Percentiles rank a stretch among this genome's conserved stretches.
Evolutionary conservation across 2,888 invertebrate species (phyloP).

Genomic region (Dromius quadrimaculatus): DNA sequence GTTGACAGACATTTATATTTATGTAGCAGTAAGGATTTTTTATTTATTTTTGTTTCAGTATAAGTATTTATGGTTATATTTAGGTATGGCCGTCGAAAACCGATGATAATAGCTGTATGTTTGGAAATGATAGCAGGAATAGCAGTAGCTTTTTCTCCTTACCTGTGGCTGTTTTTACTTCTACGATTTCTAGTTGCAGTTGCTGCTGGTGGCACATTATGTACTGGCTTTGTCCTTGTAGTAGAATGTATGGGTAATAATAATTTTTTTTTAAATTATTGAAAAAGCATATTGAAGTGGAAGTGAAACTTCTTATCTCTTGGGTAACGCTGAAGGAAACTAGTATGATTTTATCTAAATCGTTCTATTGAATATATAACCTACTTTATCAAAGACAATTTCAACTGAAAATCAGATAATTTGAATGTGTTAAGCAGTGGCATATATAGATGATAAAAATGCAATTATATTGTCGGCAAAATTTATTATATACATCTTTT

Average conservation of each 20-base stretch:
- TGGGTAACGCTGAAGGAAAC: too few species aligned
- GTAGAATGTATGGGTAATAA: constrained; percentile 68
- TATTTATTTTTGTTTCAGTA: too few species aligned
- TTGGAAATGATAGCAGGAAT: constrained; percentile 71
- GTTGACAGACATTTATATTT: neutral
- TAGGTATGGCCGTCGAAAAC: constrained; percentile 46
- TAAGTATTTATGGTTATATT: neutral
- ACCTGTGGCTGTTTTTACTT: constrained; percentile 72
- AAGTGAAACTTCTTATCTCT: too few species aligned
- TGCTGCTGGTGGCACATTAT: constrained; percentile 79
- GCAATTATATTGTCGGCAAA: too few species aligned
- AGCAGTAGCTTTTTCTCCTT: constrained; percentile 70
- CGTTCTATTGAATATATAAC: too few species aligned
- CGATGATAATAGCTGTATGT: constrained; percentile 67
- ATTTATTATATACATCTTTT: neutral
- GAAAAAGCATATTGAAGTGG: too few species aligned
- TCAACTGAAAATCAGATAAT: too few species aligned
- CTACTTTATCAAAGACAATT: too few species aligned
- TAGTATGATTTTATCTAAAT: too few species aligned
- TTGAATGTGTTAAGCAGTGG: too few species aligned
- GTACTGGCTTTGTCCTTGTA: constrained; percentile 66
- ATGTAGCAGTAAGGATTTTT: too few species aligned
- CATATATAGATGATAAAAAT: too few species aligned
- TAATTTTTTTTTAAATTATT: neutral
- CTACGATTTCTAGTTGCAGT: constrained; percentile 72